phyloP scores from a whole-genome alignment of 2,797 vertebrate genomes.

The Clarias platycephalus region DNA sequence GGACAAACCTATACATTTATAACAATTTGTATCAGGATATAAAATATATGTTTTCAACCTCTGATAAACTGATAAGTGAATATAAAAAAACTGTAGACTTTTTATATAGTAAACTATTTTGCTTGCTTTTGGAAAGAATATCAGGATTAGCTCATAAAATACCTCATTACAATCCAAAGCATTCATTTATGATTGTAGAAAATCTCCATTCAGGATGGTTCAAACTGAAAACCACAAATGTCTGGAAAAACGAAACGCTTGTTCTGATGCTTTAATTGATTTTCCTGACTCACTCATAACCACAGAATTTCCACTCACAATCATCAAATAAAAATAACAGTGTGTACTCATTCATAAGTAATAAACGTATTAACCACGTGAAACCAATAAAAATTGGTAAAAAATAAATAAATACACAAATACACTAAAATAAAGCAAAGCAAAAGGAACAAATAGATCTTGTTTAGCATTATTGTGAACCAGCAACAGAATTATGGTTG shows the following conservation, averaged over 20 bases:
- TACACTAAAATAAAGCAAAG: constrained; percentile 36
- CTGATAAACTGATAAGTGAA: not conserved
- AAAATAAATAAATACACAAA: constrained; percentile 42
- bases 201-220: constrained; percentile 54
- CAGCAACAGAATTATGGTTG: too few relatives aligned
- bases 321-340: constrained; percentile 10
- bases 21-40: not conserved
- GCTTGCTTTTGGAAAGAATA: constrained; percentile 53
- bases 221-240: constrained; percentile 57
- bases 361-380: not conserved
- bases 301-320: constrained; percentile 43
- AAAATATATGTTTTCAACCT: not conserved
- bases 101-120: constrained; percentile 29
- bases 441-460: not conserved
- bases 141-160: constrained; percentile 58
- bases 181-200: constrained; percentile 54
- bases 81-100: not conserved
- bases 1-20: not conserved
- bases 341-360: not conserved
- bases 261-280: constrained; percentile 63
- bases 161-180: constrained; percentile 48
- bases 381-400: not conserved
- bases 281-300: constrained; percentile 61
- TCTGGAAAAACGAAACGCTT: constrained; percentile 57
- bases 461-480: not conserved